Conservation (phyloP, 1,140 invertebrate species). For the Dendroctonus ponderosae region DNA sequence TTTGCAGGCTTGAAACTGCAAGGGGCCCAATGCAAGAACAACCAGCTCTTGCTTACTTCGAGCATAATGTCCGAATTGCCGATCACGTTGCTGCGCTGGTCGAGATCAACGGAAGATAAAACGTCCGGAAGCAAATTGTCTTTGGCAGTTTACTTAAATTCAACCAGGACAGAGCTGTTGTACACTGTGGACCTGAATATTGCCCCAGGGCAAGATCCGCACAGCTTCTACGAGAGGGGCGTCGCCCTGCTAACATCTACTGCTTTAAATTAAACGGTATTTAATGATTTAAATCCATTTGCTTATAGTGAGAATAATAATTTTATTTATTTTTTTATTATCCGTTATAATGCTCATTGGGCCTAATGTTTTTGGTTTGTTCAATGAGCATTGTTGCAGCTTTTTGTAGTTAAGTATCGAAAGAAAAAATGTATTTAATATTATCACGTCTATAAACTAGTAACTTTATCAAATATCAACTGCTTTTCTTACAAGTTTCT, state of each 20-base stretch:
- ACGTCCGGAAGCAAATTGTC: slow-evolving; percentile 68
- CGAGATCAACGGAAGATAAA: slow-evolving; percentile 57
- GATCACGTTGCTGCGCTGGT: slow-evolving; percentile 84
- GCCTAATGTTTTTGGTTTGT: not conserved
- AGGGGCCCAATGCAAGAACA: slow-evolving; percentile 89
- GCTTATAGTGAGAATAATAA: too few relatives aligned
- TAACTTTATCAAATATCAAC: too few relatives aligned
- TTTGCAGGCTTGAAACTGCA: slow-evolving; percentile 82
- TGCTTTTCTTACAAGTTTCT: too few relatives aligned
- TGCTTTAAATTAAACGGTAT: slow-evolving; percentile 67
- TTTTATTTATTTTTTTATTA: too few relatives aligned
- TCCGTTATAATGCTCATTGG: too few relatives aligned
- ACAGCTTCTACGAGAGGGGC: slow-evolving; percentile 95
- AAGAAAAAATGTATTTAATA: too few relatives aligned
- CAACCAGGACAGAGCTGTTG: slow-evolving; percentile 88
- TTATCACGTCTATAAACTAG: not conserved
- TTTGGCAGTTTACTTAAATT: slow-evolving; percentile 96
- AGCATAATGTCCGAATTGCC: slow-evolving; percentile 94
- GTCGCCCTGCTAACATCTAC: slow-evolving; percentile 91
- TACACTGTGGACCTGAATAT: slow-evolving; percentile 95
- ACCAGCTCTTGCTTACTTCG: slow-evolving; percentile 86
- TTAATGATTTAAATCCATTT: not conserved
- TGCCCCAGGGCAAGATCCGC: slow-evolving; percentile 80
- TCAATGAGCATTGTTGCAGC: too few relatives aligned
- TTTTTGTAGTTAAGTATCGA: too few relatives aligned